Evolutionary conservation across 2,888 invertebrate genomes (phyloP).

Genomic region (Luperina nickerlii): DNA sequence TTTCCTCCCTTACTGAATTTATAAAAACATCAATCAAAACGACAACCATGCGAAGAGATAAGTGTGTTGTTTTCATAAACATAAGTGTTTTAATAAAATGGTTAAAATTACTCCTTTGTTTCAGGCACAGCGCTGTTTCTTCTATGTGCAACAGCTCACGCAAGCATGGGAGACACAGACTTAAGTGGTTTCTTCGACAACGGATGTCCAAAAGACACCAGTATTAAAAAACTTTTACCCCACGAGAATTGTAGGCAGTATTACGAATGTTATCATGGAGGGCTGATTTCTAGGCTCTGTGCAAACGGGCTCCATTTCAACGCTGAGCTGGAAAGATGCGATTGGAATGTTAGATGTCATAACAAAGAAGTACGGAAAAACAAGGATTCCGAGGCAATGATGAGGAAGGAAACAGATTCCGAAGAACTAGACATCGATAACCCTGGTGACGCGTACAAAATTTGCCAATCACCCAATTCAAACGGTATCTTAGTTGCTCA

Average conservation of each 20-base stretch:
- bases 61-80: constrained; percentile 26
- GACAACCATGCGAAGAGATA: constrained; percentile 13
- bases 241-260: constrained; percentile 70
- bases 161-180: not conserved
- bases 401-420: not conserved
- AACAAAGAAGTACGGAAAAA: not conserved
- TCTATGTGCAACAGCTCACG: constrained; percentile 30
- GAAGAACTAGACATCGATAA: constrained; percentile 57
- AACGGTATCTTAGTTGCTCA: constrained; percentile 70
- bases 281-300: constrained; percentile 27
- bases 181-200: constrained; percentile 16
- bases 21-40: not conserved
- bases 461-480: constrained; percentile 67
- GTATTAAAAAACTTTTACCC: constrained; percentile 30
- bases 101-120: constrained; percentile 37
- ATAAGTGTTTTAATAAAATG: not conserved
- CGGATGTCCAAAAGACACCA: constrained; percentile 48
- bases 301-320: constrained; percentile 19
- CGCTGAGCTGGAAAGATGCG: constrained; percentile 60
- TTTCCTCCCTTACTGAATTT: not conserved
- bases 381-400: not conserved
- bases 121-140: constrained; percentile 50
- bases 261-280: constrained; percentile 67
- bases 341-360: constrained; percentile 60
- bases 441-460: constrained; percentile 65